Conservation (phyloP, 1,140 invertebrate species). For the Daktulosphaira vitifoliae region DNA sequence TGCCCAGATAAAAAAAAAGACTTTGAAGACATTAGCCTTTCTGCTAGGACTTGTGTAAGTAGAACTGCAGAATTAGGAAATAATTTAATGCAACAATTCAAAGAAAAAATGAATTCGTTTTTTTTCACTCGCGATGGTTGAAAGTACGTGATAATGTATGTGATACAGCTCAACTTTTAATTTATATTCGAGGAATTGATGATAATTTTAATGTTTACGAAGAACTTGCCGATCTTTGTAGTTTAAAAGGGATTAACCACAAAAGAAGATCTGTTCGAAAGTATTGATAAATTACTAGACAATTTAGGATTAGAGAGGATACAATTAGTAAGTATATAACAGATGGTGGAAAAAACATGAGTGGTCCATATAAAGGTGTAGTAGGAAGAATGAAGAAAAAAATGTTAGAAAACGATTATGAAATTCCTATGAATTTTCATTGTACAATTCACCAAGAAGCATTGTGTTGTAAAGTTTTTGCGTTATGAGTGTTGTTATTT, state of each 20-base stretch:
- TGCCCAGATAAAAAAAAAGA: neutral
- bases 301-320: neutral
- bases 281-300: neutral
- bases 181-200: neutral
- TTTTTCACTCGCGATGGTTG: neutral
- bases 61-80: neutral
- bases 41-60: neutral
- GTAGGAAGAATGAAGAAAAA: neutral
- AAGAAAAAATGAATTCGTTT: neutral
- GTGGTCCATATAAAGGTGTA: neutral
- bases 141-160: neutral
- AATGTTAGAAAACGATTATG: neutral
- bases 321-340: neutral
- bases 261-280: neutral
- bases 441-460: too few relatives aligned
- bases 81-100: neutral
- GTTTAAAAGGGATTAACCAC: neutral
- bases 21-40: neutral
- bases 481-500: neutral
- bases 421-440: neutral
- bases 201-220: neutral
- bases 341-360: neutral
- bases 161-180: neutral
- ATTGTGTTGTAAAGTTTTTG: neutral
- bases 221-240: neutral